phyloP scores from a whole-genome alignment of 2,113 vertebrate genomes.

The Atherinomorus stipes region DNA sequence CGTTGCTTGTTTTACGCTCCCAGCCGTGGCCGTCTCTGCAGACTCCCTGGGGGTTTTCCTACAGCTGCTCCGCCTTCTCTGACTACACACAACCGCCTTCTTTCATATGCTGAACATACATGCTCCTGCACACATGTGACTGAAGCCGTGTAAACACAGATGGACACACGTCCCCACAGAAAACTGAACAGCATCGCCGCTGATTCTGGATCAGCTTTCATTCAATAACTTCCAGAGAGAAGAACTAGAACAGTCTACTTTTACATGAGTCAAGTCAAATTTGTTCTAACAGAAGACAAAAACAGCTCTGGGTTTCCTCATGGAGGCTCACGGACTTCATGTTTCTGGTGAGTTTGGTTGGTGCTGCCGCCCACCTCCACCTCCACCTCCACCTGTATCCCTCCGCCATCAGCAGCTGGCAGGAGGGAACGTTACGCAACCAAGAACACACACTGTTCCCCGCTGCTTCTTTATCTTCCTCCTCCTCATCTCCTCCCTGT shows the following conservation, averaged over 20 bases:
- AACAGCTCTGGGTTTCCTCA: no score
- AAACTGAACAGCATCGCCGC: background rate
- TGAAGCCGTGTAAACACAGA: conserved; percentile 48
- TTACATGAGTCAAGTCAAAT: no score
- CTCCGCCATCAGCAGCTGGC: conserved; percentile 53
- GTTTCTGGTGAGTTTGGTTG: no score
- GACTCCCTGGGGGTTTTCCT: conserved; percentile 58
- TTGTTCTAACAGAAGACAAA: no score
- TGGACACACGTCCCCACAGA: conserved; percentile 26
- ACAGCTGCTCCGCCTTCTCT: conserved; percentile 56
- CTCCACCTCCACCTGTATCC: conserved; percentile 55
- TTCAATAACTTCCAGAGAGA: no score
- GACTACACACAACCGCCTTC: conserved; percentile 55
- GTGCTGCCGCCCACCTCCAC: conserved; percentile 12
- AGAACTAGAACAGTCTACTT: no score
- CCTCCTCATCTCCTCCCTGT: conserved; percentile 42
- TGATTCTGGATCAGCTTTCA: no score
- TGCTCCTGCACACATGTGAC: conserved; percentile 9
- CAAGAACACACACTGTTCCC: conserved; percentile 30
- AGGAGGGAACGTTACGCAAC: conserved; percentile 77
- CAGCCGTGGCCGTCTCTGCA: conserved; percentile 26
- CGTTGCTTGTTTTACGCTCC: no score
- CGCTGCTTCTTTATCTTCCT: conserved; percentile 35
- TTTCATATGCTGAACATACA: conserved; percentile 52
- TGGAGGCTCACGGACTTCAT: no score